phyloP scores from a whole-genome alignment of 2,113 vertebrate species.

The Microtus montanus region DNA sequence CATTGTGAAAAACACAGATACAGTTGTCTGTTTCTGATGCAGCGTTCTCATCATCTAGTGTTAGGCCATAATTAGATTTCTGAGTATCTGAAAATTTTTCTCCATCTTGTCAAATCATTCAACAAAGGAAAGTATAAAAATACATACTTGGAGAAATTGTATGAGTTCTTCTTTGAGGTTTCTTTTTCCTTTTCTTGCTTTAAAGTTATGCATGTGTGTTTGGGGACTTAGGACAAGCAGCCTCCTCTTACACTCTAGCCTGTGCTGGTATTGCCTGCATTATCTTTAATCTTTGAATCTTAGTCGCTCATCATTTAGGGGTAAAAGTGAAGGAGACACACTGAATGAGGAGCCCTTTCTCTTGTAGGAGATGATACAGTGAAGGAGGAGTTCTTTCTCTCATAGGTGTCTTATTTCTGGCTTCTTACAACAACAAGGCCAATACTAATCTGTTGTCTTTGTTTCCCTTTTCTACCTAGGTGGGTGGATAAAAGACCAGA shows the following conservation, averaged over 20 bases:
- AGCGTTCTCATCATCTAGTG: neutral
- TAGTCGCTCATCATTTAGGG: constrained; percentile 54
- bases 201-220: neutral
- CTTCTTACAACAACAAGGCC: constrained; percentile 18
- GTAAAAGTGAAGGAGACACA: constrained; percentile 41
- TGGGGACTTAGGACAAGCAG: neutral
- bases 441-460: constrained; percentile 57
- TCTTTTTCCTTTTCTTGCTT: neutral
- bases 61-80: neutral
- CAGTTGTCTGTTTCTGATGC: neutral
- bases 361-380: too few relatives aligned
- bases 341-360: constrained; percentile 34
- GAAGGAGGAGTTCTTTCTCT: too few relatives aligned
- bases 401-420: constrained; percentile 39
- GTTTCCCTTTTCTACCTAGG: constrained; percentile 56
- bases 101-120: constrained; percentile 21
- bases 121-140: neutral
- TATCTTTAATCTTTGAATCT: constrained; percentile 36
- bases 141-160: constrained; percentile 40
- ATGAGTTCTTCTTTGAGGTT: neutral
- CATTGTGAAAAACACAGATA: neutral
- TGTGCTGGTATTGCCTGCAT: neutral
- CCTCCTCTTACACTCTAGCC: neutral
- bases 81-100: neutral
- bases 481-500: constrained; percentile 62